These are phyloP conservation scores for Microctonus brassicae DNA, from an alignment of 2,888 invertebrate species.

Conservation along the genomic window DNA sequence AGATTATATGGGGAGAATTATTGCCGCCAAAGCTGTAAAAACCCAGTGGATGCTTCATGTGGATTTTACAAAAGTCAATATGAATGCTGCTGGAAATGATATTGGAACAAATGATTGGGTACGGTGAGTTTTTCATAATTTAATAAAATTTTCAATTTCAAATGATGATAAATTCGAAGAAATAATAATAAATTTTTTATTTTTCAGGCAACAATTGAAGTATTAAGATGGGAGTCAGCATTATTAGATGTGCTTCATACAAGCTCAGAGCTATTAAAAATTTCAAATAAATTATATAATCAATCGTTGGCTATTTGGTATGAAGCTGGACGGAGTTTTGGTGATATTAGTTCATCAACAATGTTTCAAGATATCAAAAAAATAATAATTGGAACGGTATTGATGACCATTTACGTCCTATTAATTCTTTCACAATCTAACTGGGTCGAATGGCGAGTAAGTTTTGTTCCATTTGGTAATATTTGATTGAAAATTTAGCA, in stretches of 20 bases:
- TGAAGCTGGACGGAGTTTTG: constrained; percentile 74
- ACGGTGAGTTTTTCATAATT: constrained; percentile 57
- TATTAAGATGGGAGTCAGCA: constrained; percentile 60
- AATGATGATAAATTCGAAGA: no score
- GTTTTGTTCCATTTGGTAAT: constrained; percentile 16
- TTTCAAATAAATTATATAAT: constrained; percentile 32
- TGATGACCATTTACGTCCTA: constrained; percentile 83
- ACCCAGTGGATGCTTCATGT: constrained; percentile 77
- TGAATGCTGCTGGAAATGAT: constrained; percentile 78
- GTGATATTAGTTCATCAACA: constrained; percentile 79
- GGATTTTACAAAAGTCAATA: constrained; percentile 78
- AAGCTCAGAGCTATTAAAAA: constrained; percentile 46
- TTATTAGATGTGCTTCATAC: constrained; percentile 53
- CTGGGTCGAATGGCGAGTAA: constrained; percentile 76
- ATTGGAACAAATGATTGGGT: constrained; percentile 85
- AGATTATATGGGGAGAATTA: constrained; percentile 75
- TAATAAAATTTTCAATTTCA: background rate
- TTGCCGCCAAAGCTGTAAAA: constrained; percentile 76
- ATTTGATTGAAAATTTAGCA: constrained; percentile 10
- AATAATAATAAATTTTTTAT: background rate
- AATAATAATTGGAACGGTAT: constrained; percentile 76
- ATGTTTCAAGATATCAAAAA: constrained; percentile 83
- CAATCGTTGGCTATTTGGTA: constrained; percentile 54
- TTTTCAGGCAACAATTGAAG: constrained; percentile 61
- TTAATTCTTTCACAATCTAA: constrained; percentile 81